Percentiles rank a stretch among this genome's conserved stretches.
Conservation (phyloP, 2,888 invertebrate species). For the Masnerella sp. region DNA sequence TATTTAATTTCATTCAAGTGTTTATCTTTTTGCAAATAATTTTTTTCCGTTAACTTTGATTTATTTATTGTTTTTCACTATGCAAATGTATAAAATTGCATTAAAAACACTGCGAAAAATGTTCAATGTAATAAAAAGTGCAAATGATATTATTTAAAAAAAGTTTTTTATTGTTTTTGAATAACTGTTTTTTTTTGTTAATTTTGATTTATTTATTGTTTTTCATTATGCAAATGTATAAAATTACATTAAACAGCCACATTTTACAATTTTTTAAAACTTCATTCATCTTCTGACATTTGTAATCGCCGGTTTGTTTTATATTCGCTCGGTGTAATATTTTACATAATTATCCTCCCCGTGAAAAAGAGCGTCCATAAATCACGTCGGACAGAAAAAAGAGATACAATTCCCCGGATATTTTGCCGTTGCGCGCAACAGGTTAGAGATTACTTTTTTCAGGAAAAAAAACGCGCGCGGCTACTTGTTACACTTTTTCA, state of each 20-base stretch:
- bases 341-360: slow-evolving; percentile 48
- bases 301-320: slow-evolving; percentile 26
- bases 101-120: no score
- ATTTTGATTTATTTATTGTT: no score
- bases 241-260: no score
- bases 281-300: slow-evolving; percentile 20
- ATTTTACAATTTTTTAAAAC: neutral
- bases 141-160: no score
- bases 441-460: slow-evolving; percentile 51
- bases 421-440: slow-evolving; percentile 52
- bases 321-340: slow-evolving; percentile 24
- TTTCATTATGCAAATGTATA: no score
- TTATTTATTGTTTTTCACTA: no score
- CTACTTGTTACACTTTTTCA: slow-evolving; percentile 57
- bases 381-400: slow-evolving; percentile 47
- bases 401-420: slow-evolving; percentile 52
- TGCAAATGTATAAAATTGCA: no score
- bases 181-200: no score
- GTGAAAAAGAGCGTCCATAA: slow-evolving; percentile 48
- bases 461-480: slow-evolving; percentile 34
- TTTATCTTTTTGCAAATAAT: no score
- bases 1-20: neutral
- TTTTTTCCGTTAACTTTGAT: no score
- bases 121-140: no score
- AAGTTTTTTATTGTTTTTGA: no score